A percentile compares a stretch with the other conserved stretches of the same genome.
phyloP scores from a whole-genome alignment of 1,140 invertebrate genomes.

The Acromyrmex charruanus region DNA sequence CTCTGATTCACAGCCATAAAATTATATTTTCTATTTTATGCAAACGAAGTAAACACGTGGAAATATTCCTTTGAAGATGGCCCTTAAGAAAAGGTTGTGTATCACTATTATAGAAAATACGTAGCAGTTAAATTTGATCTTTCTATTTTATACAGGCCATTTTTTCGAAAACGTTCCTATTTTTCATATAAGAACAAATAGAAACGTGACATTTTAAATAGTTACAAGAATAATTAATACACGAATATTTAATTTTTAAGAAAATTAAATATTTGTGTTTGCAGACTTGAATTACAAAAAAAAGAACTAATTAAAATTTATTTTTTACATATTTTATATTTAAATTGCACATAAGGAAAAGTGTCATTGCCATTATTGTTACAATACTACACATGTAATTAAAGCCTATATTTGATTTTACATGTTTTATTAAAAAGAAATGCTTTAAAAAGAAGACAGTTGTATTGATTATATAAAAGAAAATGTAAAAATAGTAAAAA shows the following conservation, averaged over 20 bases:
- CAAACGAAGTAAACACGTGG: too few relatives aligned
- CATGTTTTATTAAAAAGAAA: neutral
- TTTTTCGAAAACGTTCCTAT: neutral
- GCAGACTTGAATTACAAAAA: neutral
- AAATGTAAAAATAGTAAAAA: constrained; percentile 21
- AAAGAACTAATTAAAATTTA: neutral
- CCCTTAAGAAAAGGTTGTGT: too few relatives aligned
- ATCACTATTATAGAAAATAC: too few relatives aligned
- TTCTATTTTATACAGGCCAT: neutral
- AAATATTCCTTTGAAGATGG: too few relatives aligned
- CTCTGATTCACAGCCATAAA: too few relatives aligned
- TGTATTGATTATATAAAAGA: constrained; percentile 34
- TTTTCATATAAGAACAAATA: neutral
- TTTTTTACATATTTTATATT: neutral
- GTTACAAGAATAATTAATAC: neutral
- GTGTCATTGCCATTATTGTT: constrained; percentile 5
- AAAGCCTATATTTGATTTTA: neutral
- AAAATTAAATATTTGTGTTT: neutral
- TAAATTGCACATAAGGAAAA: neutral
- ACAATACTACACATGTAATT: neutral
- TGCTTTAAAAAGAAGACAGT: constrained; percentile 15
- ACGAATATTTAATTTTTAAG: neutral
- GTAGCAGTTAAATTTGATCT: constrained; percentile 12
- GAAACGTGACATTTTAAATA: neutral
- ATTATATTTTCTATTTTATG: too few relatives aligned